phyloP scores from a whole-genome alignment of 2,888 invertebrate species.

The Dilophus febrilis region DNA sequence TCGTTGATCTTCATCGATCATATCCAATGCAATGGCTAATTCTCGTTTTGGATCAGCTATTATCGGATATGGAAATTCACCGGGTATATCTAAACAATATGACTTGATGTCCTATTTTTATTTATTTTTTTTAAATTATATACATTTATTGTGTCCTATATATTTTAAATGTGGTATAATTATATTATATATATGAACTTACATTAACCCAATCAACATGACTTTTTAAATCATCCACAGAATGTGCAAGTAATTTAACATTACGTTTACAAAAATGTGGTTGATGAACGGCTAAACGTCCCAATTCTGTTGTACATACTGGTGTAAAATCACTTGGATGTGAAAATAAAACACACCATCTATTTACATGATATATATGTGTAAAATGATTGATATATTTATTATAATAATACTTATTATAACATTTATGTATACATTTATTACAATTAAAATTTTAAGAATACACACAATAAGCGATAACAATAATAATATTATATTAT shows the following conservation, averaged over 20 bases:
- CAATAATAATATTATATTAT: neutral
- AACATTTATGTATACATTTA: too few species aligned
- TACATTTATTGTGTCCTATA: neutral
- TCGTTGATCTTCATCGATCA: slow-evolving; percentile 60
- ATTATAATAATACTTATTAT: too few species aligned
- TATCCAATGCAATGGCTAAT: slow-evolving; percentile 54
- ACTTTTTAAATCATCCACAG: slow-evolving; percentile 54
- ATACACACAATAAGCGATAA: neutral
- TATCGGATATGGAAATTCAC: slow-evolving; percentile 65
- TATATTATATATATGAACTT: slow-evolving; percentile 12
- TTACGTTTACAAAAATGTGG: slow-evolving; percentile 51
- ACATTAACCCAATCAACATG: slow-evolving; percentile 65
- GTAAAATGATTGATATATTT: too few species aligned
- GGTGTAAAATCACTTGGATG: slow-evolving; percentile 83
- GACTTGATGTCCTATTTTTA: slow-evolving; percentile 42
- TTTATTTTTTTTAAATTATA: neutral
- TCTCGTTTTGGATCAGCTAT: slow-evolving; percentile 58
- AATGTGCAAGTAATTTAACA: slow-evolving; percentile 62
- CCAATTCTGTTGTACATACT: slow-evolving; percentile 78
- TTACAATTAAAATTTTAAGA: neutral
- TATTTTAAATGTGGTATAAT: neutral
- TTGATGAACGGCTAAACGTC: slow-evolving; percentile 50
- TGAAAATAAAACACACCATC: slow-evolving; percentile 76
- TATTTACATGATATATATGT: too few species aligned
- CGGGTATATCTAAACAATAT: slow-evolving; percentile 49